Percentiles rank a stretch among this genome's conserved stretches.
Conservation (phyloP, 1,140 invertebrate genomes). For the Neomicropteryx cornuta region DNA sequence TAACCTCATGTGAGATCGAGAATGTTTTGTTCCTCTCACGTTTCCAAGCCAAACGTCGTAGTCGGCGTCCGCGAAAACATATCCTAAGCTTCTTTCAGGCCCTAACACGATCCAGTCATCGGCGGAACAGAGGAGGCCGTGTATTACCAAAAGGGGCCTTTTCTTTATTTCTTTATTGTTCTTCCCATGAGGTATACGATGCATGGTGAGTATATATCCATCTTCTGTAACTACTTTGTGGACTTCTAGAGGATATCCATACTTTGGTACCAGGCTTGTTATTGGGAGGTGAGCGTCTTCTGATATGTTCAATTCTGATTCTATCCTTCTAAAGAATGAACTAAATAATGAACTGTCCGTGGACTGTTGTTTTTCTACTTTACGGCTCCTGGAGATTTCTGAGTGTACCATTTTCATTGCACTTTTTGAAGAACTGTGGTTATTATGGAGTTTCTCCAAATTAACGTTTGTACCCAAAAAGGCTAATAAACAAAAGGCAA, state of each 20-base stretch:
- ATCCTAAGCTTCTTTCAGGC: slow-evolving; percentile 27
- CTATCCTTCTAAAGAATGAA: no score
- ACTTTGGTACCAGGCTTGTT: slow-evolving; percentile 13
- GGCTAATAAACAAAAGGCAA: no score
- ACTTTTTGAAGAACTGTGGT: no score
- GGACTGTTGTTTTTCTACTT: no score
- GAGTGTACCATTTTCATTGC: no score
- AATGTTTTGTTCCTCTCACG: slow-evolving; percentile 47
- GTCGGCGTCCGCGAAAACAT: slow-evolving; percentile 41
- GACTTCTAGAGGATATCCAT: slow-evolving; percentile 35
- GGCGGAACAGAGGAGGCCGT: slow-evolving; percentile 32
- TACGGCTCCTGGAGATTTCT: no score
- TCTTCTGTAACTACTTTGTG: slow-evolving; percentile 19
- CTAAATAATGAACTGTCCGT: no score
- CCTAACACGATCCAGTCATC: slow-evolving; percentile 33
- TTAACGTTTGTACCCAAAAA: no score
- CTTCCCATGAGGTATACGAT: slow-evolving; percentile 14
- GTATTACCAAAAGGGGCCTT: slow-evolving; percentile 26
- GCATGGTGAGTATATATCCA: slow-evolving; percentile 22
- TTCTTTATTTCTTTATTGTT: slow-evolving; percentile 4
- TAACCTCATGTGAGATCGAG: slow-evolving; percentile 34
- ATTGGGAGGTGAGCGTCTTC: no score
- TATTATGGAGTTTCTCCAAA: no score
- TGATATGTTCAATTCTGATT: no score
- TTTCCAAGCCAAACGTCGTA: slow-evolving; percentile 57